phyloP scores from a whole-genome alignment of 2,888 invertebrate genomes.

The Pristionchus entomophagus region DNA sequence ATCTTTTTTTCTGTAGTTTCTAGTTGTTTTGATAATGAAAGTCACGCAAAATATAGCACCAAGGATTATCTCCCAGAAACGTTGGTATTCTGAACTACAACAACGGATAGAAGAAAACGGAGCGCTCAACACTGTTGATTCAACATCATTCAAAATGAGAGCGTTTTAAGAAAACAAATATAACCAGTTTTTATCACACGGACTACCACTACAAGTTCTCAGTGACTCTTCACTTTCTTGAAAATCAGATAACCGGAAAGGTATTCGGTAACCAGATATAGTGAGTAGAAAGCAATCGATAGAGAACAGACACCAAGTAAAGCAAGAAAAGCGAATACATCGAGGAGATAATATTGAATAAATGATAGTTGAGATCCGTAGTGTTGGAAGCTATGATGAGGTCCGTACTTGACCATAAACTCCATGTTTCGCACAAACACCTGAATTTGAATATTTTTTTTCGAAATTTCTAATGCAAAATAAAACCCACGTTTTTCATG shows the following conservation, averaged over 20 bases:
- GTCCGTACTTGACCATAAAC: constrained; percentile 27
- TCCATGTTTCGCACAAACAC: constrained; percentile 42
- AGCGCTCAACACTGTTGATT: background rate
- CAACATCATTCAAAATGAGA: no score
- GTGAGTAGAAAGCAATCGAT: no score
- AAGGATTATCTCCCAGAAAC: background rate
- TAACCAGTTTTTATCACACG: no score
- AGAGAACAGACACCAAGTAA: no score
- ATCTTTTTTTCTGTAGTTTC: no score
- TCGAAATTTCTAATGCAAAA: no score
- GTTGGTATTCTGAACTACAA: background rate
- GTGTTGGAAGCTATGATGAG: background rate
- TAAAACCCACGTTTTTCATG: background rate
- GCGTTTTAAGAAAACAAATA: no score
- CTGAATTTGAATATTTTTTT: background rate
- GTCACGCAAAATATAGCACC: no score
- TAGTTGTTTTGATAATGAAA: background rate
- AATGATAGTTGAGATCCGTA: constrained; percentile 30
- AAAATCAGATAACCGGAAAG: no score
- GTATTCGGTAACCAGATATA: no score
- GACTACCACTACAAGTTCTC: no score
- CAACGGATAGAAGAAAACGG: background rate
- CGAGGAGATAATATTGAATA: constrained; percentile 33
- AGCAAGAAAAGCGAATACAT: constrained; percentile 33
- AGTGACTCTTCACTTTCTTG: no score